These are phyloP conservation scores for Melanogrammus aeglefinus DNA, from an alignment of 2,797 vertebrate species.

Conservation along the genomic window DNA sequence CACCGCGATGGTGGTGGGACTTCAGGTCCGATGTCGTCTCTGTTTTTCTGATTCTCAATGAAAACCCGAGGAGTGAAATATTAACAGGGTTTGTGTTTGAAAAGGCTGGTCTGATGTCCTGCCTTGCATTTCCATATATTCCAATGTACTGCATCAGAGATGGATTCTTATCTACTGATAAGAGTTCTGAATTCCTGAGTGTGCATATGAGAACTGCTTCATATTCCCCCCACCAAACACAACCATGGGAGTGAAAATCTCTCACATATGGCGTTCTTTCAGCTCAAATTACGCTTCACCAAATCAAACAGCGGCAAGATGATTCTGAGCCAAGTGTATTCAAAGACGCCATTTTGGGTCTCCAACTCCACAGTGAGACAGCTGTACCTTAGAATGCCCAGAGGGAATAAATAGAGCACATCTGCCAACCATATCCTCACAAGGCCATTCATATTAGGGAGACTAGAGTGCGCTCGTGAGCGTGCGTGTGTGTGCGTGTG, in stretches of 20 bases:
- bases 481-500: no score
- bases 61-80: not conserved
- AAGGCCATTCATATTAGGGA: conserved; percentile 31
- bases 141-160: no score
- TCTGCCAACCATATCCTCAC: conserved; percentile 34
- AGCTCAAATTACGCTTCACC: not conserved
- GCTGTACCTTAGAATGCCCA: not conserved
- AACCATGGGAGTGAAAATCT: not conserved
- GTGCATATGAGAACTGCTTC: not conserved
- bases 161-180: not conserved
- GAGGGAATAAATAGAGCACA: conserved; percentile 34
- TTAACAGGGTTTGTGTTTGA: not conserved
- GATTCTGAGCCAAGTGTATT: not conserved
- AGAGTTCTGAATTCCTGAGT: not conserved
- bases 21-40: not conserved
- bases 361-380: not conserved
- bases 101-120: not conserved
- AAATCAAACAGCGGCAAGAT: no score
- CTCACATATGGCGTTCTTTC: not conserved
- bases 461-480: not conserved
- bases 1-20: no score
- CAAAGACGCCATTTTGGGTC: not conserved
- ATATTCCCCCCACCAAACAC: not conserved
- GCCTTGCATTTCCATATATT: not conserved
- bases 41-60: not conserved